Percentiles rank a stretch among this genome's conserved stretches.
These are phyloP conservation scores for Scrobipalpa costella DNA, from an alignment of 2,888 invertebrate genomes.

Conservation along the genomic window DNA sequence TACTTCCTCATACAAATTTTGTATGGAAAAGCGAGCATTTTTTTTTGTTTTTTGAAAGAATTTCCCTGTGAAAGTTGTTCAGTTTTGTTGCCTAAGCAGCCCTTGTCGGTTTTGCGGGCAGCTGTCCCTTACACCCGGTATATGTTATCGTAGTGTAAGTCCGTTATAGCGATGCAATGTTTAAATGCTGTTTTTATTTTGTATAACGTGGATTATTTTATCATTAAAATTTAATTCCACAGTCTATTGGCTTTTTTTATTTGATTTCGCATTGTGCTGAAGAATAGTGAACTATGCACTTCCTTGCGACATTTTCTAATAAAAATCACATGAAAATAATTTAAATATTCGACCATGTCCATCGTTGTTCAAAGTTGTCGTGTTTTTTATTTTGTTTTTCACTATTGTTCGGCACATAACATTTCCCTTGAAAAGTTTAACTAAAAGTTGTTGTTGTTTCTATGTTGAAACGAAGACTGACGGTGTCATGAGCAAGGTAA, in stretches of 20 bases:
- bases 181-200: conserved; percentile 38
- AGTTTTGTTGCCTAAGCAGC: too few relatives aligned
- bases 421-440: conserved; percentile 43
- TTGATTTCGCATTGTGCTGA: conserved; percentile 70
- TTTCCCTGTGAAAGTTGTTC: too few relatives aligned
- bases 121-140: too few relatives aligned
- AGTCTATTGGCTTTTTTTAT: conserved; percentile 54
- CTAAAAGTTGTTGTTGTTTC: conserved; percentile 39
- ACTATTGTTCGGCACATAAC: conserved; percentile 92
- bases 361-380: conserved; percentile 41
- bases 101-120: too few relatives aligned
- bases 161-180: conserved; percentile 40
- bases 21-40: too few relatives aligned
- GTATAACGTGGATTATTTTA: conserved; percentile 45
- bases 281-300: conserved; percentile 81
- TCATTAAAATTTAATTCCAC: conserved; percentile 64
- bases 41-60: too few relatives aligned
- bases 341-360: conserved; percentile 33
- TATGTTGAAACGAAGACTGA: conserved; percentile 43
- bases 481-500: conserved; percentile 57
- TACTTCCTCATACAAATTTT: too few relatives aligned
- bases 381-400: conserved; percentile 78
- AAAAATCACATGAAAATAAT: neutral
- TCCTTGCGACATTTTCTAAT: conserved; percentile 62
- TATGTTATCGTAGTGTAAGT: conserved; percentile 45